These are phyloP conservation scores for Hypanus sabinus DNA, from an alignment of 2,113 vertebrate species.

Conservation along the genomic window DNA sequence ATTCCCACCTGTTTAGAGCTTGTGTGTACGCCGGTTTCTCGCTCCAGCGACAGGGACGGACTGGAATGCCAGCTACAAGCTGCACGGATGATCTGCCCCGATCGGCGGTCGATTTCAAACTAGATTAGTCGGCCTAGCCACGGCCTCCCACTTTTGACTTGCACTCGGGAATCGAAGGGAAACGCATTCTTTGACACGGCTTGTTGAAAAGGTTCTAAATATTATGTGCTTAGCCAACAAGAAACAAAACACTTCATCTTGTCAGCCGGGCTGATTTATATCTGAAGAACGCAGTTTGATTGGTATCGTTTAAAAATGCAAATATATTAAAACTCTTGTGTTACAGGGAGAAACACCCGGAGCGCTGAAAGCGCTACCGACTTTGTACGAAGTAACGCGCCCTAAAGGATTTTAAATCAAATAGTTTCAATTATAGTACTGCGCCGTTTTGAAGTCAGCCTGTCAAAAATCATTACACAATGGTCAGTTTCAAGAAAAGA, in stretches of 20 bases:
- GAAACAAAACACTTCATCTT: neutral
- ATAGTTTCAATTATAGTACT: neutral
- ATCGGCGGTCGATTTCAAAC: neutral
- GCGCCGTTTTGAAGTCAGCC: neutral
- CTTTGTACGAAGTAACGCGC: neutral
- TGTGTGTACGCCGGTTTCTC: neutral
- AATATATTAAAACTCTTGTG: neutral
- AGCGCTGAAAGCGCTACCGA: neutral
- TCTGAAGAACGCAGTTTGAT: neutral
- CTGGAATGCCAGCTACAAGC: neutral
- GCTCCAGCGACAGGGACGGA: no score
- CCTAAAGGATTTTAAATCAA: neutral
- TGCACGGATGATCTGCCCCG: neutral
- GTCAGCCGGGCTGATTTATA: neutral
- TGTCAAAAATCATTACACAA: neutral
- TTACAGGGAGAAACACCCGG: neutral
- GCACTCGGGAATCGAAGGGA: neutral
- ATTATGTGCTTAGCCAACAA: slow-evolving; percentile 24
- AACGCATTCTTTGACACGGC: slow-evolving; percentile 30
- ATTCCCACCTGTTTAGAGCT: neutral
- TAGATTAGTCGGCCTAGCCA: no score
- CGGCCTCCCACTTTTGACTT: neutral
- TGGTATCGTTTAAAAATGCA: neutral
- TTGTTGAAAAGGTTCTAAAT: slow-evolving; percentile 16
- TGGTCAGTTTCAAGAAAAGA: neutral